Base-by-base conservation (phyloP, 1,140 invertebrate species). In the Ylistrum balloti region DNA sequence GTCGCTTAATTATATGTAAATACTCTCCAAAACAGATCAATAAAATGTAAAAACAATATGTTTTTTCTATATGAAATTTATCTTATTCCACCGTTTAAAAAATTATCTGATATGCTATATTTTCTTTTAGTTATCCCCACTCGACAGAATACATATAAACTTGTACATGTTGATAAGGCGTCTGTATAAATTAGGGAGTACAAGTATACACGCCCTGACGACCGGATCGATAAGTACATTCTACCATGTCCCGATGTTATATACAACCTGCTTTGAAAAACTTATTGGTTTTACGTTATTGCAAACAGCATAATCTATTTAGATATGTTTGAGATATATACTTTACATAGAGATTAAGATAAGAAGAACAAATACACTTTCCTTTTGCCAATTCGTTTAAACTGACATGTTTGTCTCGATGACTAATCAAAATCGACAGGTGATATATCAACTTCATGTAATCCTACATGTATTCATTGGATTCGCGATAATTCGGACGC, bases 251-350 rank as follows among this genome's bases (percentile, higher is more conserved):
- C 20, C 41, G 20, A 45, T 74, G 56, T 74, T 45, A 74, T 74
- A 74, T 74, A 74, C n/a, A 74, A 74, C 56, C 9, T 28, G n/a
- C 7, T 45, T 45, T 45, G 41, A 28, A n/a, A 74, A 74, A 74
- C 22, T 74, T 74, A 74, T 74, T 74, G 56, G 56, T 74, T 74
- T 74, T 74, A 74, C 17, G 22, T 28, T 74, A 74, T 74, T 74
- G 20, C 56, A 74, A 74, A 74, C 56, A 74, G 56, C 56, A 74
- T 74, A 28, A 74, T 74, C 56, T 74, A 74, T 74, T 74, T 74
- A n/a, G 56, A 45, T 45, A 45, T 45, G 41, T 17, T 13, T 17
- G 41, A n/a, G n/a, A 74, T n/a, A 28, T 74, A 74, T 74, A 74
- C 56, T 74, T 74, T 74, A 28, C 22, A 9, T n/a, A n/a, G n/a